Conservation (phyloP, 2,797 vertebrate species). For the Enoplosus armatus region DNA sequence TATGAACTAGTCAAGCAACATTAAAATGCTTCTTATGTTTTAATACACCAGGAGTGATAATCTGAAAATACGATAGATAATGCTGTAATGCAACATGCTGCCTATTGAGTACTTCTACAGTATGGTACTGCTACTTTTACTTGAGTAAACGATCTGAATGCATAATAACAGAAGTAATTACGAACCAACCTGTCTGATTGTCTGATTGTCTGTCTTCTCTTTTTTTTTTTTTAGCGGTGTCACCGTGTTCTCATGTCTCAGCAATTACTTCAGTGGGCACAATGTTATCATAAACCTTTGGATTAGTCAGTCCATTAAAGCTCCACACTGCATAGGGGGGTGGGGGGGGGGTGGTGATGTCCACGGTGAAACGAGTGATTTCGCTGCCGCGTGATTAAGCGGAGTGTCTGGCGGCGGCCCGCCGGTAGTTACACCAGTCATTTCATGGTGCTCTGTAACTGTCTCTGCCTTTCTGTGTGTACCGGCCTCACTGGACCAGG, state of each 20-base stretch:
- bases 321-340: background rate
- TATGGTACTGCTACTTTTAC: background rate
- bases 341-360: too few relatives aligned
- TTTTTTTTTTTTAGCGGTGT: background rate
- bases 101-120: background rate
- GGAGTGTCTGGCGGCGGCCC: constrained; percentile 26
- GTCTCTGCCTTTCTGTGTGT: constrained; percentile 35
- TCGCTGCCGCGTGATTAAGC: constrained; percentile 26
- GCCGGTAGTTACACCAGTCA: constrained; percentile 46
- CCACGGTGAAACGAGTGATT: too few relatives aligned
- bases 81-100: background rate
- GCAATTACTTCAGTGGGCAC: background rate
- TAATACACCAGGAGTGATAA: background rate
- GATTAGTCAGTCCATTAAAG: background rate
- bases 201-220: background rate
- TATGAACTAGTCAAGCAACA: background rate
- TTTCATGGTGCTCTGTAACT: constrained; percentile 62
- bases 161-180: background rate
- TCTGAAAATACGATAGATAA: background rate
- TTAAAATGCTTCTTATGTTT: background rate
- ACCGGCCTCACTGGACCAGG: constrained; percentile 37
- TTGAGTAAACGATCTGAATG: background rate
- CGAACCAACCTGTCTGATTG: background rate
- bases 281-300: background rate
- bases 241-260: background rate